Conservation (phyloP, 1,140 invertebrate species). For the Matsumurasca onukii region DNA sequence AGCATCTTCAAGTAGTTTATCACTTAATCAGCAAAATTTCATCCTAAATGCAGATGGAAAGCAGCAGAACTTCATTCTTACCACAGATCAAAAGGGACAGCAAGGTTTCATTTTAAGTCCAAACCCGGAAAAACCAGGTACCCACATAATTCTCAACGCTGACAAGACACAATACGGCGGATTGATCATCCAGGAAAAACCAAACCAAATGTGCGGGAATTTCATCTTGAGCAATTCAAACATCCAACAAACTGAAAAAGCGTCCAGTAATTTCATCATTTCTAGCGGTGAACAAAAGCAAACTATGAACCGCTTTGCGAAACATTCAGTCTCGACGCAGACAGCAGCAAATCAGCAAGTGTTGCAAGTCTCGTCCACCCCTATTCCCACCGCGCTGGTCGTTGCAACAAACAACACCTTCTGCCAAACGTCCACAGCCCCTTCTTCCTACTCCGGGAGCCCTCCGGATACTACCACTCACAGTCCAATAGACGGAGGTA, state of each 20-base stretch:
- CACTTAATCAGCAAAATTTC: constrained; percentile 39
- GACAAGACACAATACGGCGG: constrained; percentile 37
- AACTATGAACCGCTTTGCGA: constrained; percentile 31
- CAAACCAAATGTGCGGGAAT: constrained; percentile 33
- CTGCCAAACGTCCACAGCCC: constrained; percentile 50
- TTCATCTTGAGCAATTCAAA: constrained; percentile 35
- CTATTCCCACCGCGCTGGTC: constrained; percentile 44
- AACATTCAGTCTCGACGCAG: constrained; percentile 73
- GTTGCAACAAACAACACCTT: constrained; percentile 57
- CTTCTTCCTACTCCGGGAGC: constrained; percentile 48
- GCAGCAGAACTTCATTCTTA: constrained; percentile 43
- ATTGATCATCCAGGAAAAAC: constrained; percentile 38
- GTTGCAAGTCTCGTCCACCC: constrained; percentile 38
- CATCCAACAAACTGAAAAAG: constrained; percentile 45
- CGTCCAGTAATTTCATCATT: constrained; percentile 37
- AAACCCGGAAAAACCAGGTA: constrained; percentile 36
- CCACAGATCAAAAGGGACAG: constrained; percentile 39
- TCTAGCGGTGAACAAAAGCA: constrained; percentile 36
- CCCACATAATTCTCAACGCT: constrained; percentile 39
- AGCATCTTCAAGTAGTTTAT: constrained; percentile 35
- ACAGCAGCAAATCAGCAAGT: constrained; percentile 59
- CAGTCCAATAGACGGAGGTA: constrained; percentile 60
- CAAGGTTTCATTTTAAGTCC: constrained; percentile 44
- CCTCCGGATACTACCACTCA: constrained; percentile 81
- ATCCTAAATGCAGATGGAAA: constrained; percentile 39